Base-by-base conservation (phyloP, 2,888 invertebrate genomes). In the Lochmaea capreae region DNA sequence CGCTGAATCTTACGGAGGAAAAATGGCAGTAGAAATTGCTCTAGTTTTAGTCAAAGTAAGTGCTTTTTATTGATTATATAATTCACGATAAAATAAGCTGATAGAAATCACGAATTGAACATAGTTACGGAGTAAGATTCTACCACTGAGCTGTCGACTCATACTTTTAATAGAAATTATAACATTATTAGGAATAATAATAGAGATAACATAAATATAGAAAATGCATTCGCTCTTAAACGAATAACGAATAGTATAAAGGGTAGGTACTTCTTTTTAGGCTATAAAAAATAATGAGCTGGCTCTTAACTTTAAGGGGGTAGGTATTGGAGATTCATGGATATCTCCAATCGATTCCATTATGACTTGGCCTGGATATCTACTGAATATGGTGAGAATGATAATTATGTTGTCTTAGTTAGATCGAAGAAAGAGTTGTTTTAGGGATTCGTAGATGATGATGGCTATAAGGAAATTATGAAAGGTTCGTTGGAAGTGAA, bases 1-100 rank as follows among this genome's bases (percentile, higher is more conserved):
- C 82, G 94, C 93, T 33, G 96, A 97, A 86, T 96, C 96, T 0
- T 97, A 97, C 85, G 97, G 97, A 16, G 97, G 97, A 1, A 97
- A 97, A 88, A 97, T 97, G 96, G 93, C 95, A 0, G 92, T 94
- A 0, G 95, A 95, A 81, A 96, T 97, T 85, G 95, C 93, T 11
- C 85, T 89, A 83, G 84, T 87, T 70, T 89, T 92, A 85, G 83
- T 88, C 72, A 88, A 90, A 87, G 92, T 91, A 84, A 42, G 63
- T 39, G 33, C 1, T 39, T 39, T 39, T 39, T 39, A 39, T 39
- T 39, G 1, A 9, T 8, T 5, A 6, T 39, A 6, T 39, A 39
- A 39, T 39, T 22, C 26, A 26, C 26, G 2, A 26, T 26, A 26
- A 26, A n/a, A n/a, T n/a, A n/a, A n/a, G n/a, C n/a, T n/a, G n/a